phyloP scores from a whole-genome alignment of 2,113 vertebrate genomes.

The Sialia sialis region DNA sequence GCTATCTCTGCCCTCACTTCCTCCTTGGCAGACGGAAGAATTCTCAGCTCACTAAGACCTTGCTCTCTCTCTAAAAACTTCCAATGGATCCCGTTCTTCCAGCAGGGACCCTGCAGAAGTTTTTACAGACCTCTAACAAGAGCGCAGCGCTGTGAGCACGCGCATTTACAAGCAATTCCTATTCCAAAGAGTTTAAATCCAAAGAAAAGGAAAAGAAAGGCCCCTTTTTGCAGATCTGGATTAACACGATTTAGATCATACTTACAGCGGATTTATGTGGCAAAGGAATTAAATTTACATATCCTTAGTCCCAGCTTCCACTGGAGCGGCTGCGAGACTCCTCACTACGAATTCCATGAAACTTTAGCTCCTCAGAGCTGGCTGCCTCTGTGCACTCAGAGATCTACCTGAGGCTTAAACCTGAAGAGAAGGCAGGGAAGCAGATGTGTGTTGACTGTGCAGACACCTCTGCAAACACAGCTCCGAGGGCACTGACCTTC shows the following conservation, averaged over 20 bases:
- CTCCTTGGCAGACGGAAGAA: slow-evolving; percentile 25
- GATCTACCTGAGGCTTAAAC: neutral
- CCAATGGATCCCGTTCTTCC: neutral
- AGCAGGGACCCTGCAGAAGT: neutral
- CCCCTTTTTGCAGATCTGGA: neutral
- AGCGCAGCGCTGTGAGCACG: neutral
- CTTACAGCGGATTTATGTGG: slow-evolving; percentile 9
- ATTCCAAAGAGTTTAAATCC: neutral
- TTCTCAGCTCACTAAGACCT: neutral
- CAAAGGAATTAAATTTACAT: slow-evolving; percentile 29
- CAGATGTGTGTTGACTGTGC: neutral
- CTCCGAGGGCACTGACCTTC: slow-evolving; percentile 36
- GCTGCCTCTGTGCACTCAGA: neutral
- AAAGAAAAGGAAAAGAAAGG: slow-evolving; percentile 7
- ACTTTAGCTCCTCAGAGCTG: neutral
- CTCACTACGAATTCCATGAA: fast-evolving
- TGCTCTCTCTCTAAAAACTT: neutral
- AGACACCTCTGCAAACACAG: slow-evolving; percentile 8
- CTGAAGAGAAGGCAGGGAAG: neutral
- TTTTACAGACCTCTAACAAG: neutral
- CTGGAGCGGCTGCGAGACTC: neutral
- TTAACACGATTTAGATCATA: neutral
- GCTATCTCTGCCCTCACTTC: slow-evolving; percentile 43
- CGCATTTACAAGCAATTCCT: neutral
- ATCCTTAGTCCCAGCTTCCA: neutral